Evolutionary conservation across 2,888 invertebrate species (phyloP).

Genomic region (Ecdyonurus torrentis): DNA sequence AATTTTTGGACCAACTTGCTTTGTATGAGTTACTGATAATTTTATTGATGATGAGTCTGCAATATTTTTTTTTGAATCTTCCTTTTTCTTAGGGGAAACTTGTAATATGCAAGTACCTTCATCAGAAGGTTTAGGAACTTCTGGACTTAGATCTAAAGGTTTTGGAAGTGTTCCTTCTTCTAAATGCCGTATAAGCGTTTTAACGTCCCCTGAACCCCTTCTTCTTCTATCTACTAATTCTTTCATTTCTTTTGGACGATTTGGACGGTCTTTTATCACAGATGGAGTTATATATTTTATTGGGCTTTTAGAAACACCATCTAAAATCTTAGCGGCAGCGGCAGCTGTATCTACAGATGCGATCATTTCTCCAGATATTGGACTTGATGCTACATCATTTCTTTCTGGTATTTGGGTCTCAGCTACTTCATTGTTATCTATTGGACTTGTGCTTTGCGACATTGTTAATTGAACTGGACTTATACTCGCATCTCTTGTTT

Average conservation of each 20-base stretch:
- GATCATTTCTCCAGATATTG: neutral
- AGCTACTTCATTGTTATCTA: constrained; percentile 7
- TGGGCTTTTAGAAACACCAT: neutral
- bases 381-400: constrained; percentile 10
- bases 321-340: neutral
- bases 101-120: constrained; percentile 9
- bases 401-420: constrained; percentile 10
- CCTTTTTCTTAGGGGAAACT: too few species aligned
- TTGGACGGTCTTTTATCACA: constrained; percentile 8
- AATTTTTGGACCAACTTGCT: constrained; percentile 29
- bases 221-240: constrained; percentile 22
- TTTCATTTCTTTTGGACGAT: constrained; percentile 16
- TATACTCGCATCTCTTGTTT: constrained; percentile 33
- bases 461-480: constrained; percentile 27
- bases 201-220: constrained; percentile 33
- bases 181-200: constrained; percentile 33
- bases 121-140: constrained; percentile 17
- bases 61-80: constrained; percentile 9
- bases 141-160: constrained; percentile 17
- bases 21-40: constrained; percentile 16
- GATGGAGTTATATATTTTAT: neutral
- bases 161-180: constrained; percentile 28
- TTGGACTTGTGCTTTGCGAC: constrained; percentile 10
- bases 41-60: constrained; percentile 13
- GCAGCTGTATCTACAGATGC: neutral